phyloP scores from a whole-genome alignment of 2,888 invertebrate species.

The Athrips mouffetella region DNA sequence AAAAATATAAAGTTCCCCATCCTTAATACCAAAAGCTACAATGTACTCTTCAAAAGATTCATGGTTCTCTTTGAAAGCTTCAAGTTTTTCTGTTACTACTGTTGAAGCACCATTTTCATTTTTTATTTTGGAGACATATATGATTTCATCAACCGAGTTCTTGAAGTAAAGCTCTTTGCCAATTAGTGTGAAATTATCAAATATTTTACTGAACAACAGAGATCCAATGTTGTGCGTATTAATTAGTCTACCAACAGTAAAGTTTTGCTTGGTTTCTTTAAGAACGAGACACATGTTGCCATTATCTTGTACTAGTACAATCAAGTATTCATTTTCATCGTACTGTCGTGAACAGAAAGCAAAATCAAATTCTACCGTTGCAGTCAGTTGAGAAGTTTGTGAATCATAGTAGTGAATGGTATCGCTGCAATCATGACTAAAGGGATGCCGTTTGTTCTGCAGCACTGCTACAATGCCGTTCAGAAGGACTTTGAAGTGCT shows the following conservation, averaged over 20 bases:
- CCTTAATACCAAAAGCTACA: neutral
- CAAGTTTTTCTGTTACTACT: neutral
- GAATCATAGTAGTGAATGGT: slow-evolving; percentile 5
- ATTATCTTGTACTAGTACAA: neutral
- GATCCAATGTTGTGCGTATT: neutral
- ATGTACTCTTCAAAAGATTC: neutral
- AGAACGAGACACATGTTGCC: neutral
- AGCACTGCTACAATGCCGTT: neutral
- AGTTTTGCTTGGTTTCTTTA: neutral
- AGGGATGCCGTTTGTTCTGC: neutral
- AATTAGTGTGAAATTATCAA: neutral
- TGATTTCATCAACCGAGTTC: neutral
- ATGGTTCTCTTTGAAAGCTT: neutral
- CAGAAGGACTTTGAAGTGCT: neutral
- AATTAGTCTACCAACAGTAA: neutral
- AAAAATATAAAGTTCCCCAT: neutral
- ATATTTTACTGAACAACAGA: neutral
- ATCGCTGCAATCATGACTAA: neutral
- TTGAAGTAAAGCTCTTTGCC: slow-evolving; percentile 6
- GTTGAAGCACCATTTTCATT: neutral
- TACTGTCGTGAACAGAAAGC: neutral
- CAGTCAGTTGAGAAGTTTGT: neutral
- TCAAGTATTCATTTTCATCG: slow-evolving; percentile 3
- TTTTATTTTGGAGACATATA: slow-evolving; percentile 6
- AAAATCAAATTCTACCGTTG: neutral